Evolutionary conservation across 2,113 vertebrate species (phyloP).

Genomic region (Paradisaea rubra): DNA sequence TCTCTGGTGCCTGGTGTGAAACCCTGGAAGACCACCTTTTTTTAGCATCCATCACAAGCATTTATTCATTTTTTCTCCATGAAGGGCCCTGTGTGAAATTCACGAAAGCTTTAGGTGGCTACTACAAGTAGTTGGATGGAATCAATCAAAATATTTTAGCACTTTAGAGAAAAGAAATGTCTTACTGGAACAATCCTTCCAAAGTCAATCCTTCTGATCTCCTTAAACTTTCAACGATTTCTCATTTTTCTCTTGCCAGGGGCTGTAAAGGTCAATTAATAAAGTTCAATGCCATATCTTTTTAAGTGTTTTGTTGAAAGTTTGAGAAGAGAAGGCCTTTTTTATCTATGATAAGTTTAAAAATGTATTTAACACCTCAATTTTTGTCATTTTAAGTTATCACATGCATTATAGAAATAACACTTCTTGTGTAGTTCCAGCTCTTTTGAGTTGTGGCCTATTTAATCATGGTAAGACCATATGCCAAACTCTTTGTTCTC

Average conservation of each 20-base stretch:
- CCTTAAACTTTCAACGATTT: neutral
- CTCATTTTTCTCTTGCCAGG: neutral
- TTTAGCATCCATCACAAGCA: neutral
- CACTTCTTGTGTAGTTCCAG: neutral
- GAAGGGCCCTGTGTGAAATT: neutral
- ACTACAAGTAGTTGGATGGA: neutral
- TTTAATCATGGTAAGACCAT: neutral
- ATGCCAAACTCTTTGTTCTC: neutral
- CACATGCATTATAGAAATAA: neutral
- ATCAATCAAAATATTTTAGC: neutral
- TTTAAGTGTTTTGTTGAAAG: neutral
- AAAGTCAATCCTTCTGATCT: neutral
- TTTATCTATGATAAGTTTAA: neutral
- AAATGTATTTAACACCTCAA: neutral
- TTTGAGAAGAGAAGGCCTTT: neutral
- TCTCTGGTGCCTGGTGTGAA: conserved; percentile 12
- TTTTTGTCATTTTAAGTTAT: neutral
- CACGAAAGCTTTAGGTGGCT: neutral
- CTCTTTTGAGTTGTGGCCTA: neutral
- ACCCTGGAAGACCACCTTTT: neutral
- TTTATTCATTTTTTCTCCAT: neutral
- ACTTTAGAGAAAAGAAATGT: neutral
- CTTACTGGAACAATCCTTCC: neutral
- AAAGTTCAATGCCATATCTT: neutral
- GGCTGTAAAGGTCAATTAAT: neutral